phyloP scores from a whole-genome alignment of 2,113 vertebrate species.

The Macquaria ambigua region DNA sequence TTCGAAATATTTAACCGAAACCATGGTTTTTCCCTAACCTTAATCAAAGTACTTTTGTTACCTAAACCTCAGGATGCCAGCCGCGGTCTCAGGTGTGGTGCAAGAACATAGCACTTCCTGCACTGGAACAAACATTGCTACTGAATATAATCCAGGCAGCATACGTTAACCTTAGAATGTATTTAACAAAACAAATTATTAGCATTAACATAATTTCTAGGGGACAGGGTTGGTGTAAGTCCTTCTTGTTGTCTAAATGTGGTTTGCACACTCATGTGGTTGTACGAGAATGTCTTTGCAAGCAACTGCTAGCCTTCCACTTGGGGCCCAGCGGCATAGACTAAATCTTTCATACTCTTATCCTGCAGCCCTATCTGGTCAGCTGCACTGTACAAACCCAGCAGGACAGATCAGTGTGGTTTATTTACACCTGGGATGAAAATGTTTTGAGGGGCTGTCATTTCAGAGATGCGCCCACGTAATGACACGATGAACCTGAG shows the following conservation, averaged over 20 bases:
- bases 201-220: no score
- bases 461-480: slow-evolving; percentile 18
- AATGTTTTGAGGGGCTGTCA: slow-evolving; percentile 64
- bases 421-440: slow-evolving; percentile 64
- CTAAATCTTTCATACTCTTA: slow-evolving; percentile 8
- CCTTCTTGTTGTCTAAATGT: neutral
- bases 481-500: slow-evolving; percentile 18
- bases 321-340: slow-evolving; percentile 13
- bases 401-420: slow-evolving; percentile 43
- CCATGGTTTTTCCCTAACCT: neutral
- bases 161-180: neutral
- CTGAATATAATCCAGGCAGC: no score
- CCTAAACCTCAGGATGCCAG: neutral
- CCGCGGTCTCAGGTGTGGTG: no score
- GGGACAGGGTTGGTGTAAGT: no score
- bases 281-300: slow-evolving; percentile 22
- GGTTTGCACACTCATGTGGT: neutral
- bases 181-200: neutral
- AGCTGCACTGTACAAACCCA: slow-evolving; percentile 20
- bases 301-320: slow-evolving; percentile 29
- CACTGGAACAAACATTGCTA: neutral
- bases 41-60: neutral
- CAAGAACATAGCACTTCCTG: neutral
- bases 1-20: neutral
- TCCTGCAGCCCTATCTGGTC: slow-evolving; percentile 40